phyloP scores from a whole-genome alignment of 2,888 invertebrate genomes.

The Octodonta nipae region DNA sequence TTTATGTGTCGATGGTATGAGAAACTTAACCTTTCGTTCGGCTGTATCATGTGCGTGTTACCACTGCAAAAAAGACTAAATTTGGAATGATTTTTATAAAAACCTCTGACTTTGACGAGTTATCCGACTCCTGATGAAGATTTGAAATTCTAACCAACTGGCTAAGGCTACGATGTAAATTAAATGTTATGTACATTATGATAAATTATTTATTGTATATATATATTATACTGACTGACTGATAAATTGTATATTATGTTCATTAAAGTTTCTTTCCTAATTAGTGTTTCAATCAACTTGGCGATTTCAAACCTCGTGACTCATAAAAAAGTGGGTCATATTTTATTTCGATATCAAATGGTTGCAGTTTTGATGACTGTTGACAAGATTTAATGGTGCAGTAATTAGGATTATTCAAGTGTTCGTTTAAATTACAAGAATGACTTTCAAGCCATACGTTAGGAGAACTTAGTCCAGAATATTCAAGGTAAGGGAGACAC shows the following conservation, averaged over 20 bases:
- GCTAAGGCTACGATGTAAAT: too few species aligned
- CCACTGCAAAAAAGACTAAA: constrained; percentile 67
- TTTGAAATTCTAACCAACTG: constrained; percentile 4
- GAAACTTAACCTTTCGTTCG: constrained; percentile 68
- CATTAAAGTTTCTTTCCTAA: constrained; percentile 16
- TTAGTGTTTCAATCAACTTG: background rate
- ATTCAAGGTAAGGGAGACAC: too few species aligned
- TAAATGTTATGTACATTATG: constrained; percentile 10
- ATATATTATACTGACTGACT: constrained; percentile 31
- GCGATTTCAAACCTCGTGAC: too few species aligned
- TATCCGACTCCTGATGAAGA: too few species aligned
- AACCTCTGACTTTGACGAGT: background rate
- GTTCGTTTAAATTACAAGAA: too few species aligned
- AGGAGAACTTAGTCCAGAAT: too few species aligned
- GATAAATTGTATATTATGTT: constrained; percentile 16
- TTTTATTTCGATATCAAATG: too few species aligned
- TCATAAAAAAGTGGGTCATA: too few species aligned
- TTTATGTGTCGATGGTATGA: constrained; percentile 63
- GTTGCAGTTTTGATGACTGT: too few species aligned
- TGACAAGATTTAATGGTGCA: too few species aligned
- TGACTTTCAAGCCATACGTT: too few species aligned
- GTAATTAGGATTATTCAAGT: too few species aligned
- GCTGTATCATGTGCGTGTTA: constrained; percentile 73
- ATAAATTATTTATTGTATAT: constrained; percentile 10
- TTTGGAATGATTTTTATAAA: constrained; percentile 2